Evolutionary conservation across 2,113 vertebrate species (phyloP).

Genomic region (Ondatra zibethicus): DNA sequence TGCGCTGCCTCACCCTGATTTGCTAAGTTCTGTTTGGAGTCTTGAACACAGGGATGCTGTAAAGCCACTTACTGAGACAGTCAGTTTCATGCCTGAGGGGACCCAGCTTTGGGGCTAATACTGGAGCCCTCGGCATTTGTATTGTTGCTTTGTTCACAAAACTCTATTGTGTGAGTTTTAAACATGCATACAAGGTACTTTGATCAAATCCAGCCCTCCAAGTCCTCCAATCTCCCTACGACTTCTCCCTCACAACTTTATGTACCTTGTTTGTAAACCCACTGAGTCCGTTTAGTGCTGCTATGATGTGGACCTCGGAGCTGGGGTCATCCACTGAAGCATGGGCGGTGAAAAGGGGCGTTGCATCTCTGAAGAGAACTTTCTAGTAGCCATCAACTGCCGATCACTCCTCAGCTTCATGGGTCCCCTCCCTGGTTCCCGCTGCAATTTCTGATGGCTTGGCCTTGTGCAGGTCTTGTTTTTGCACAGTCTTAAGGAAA

Average conservation of each 20-base stretch:
- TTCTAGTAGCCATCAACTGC: background rate
- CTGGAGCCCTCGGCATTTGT: background rate
- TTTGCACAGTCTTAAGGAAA: background rate
- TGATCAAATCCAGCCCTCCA: background rate
- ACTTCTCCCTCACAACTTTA: fast-evolving
- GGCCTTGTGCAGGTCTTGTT: background rate
- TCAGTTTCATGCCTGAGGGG: background rate
- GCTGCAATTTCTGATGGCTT: background rate
- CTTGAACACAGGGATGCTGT: background rate
- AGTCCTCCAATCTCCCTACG: background rate
- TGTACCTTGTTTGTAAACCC: background rate
- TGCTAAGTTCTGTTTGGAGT: background rate
- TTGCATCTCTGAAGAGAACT: background rate
- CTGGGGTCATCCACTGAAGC: background rate
- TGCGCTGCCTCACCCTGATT: background rate
- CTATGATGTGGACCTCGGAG: background rate
- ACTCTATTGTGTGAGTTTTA: background rate
- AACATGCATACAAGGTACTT: background rate
- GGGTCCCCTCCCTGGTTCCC: background rate
- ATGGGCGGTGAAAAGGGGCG: background rate
- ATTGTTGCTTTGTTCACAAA: background rate
- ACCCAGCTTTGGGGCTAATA: background rate
- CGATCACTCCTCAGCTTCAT: background rate
- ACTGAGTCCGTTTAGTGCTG: background rate
- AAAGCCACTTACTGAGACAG: background rate